Percentiles rank a stretch among this genome's conserved stretches.
phyloP scores from a whole-genome alignment of 2,113 vertebrate genomes.

The Heptranchias perlo region DNA sequence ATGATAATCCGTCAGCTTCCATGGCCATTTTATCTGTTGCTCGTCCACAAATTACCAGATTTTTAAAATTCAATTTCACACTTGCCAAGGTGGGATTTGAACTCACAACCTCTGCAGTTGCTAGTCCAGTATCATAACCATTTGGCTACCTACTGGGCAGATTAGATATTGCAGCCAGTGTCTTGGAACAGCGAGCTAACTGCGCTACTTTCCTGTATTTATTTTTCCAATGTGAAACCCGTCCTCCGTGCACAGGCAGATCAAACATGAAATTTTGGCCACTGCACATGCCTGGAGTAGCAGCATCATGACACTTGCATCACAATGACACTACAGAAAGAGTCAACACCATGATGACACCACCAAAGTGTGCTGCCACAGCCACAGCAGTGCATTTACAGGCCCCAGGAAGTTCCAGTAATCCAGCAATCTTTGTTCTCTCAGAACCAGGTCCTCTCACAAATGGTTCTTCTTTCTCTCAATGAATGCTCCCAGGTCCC shows the following conservation, averaged over 20 bases:
- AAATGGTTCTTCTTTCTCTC: too few species aligned
- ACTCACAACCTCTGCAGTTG: not conserved
- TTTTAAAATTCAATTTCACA: not conserved
- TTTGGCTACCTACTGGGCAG: not conserved
- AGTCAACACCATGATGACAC: not conserved
- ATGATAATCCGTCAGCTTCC: not conserved
- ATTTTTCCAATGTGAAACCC: not conserved
- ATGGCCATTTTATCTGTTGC: not conserved
- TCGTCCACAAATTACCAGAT: not conserved
- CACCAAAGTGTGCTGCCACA: too few species aligned
- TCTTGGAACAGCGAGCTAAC: not conserved
- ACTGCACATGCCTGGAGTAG: not conserved
- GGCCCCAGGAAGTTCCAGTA: not conserved
- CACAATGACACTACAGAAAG: too few species aligned
- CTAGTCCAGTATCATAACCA: not conserved
- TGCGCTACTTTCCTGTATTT: not conserved
- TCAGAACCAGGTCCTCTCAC: too few species aligned
- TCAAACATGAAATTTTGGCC: not conserved
- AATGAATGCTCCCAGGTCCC: too few species aligned
- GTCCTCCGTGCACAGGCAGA: not conserved
- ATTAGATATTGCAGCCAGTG: not conserved
- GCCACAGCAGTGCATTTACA: not conserved
- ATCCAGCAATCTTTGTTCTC: too few species aligned
- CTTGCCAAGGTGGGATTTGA: not conserved
- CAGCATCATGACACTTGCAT: too few species aligned